phyloP scores from a whole-genome alignment of 2,797 vertebrate genomes.

The Spinus pinus region DNA sequence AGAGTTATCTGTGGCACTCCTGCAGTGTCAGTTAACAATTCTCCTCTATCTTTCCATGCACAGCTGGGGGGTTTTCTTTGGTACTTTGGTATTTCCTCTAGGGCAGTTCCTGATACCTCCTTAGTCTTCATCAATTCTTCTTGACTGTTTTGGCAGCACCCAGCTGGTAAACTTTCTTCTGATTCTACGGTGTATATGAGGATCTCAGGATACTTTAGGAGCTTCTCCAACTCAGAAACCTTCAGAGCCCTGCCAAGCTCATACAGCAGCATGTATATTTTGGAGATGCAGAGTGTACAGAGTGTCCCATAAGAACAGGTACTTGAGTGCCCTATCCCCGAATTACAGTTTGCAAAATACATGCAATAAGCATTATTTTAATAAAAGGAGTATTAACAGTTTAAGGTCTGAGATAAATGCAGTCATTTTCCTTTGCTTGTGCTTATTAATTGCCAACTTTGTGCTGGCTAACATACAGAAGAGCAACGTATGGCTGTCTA shows the following conservation, averaged over 20 bases:
- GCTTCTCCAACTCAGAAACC: background rate
- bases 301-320: background rate
- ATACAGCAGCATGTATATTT: background rate
- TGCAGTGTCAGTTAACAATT: background rate
- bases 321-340: background rate
- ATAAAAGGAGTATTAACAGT: background rate
- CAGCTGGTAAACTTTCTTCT: background rate
- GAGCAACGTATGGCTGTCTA: background rate
- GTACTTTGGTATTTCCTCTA: background rate
- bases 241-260: background rate
- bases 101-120: background rate
- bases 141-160: background rate
- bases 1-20: background rate
- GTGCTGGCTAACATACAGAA: background rate
- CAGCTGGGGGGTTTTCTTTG: background rate
- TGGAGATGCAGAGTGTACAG: background rate
- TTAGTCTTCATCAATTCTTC: background rate
- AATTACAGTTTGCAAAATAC: background rate
- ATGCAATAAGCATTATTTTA: background rate
- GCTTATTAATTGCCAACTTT: background rate
- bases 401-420: background rate
- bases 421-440: background rate
- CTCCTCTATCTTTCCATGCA: background rate
- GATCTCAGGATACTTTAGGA: background rate
- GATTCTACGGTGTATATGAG: background rate